phyloP scores from a whole-genome alignment of 2,113 vertebrate genomes.

The Sclerurus mexicanus region DNA sequence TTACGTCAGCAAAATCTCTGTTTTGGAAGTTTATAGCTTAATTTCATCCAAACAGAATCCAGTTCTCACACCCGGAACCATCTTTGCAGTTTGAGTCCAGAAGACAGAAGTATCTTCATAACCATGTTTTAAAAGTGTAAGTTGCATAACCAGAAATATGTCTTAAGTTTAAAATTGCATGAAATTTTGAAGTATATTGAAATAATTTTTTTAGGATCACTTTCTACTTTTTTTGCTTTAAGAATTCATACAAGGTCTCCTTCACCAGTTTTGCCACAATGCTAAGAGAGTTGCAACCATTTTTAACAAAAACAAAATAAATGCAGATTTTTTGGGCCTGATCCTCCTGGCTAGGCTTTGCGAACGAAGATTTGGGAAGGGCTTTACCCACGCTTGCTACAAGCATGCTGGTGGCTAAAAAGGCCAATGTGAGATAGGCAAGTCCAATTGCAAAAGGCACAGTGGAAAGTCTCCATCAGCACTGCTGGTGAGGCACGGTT shows the following conservation, averaged over 20 bases:
- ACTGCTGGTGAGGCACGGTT: too few species aligned
- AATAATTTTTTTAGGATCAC: neutral
- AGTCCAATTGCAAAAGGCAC: too few species aligned
- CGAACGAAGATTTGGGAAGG: too few species aligned
- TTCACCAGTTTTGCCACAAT: neutral
- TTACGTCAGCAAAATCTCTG: neutral
- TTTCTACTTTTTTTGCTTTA: neutral
- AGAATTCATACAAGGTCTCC: neutral
- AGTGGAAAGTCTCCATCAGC: too few species aligned
- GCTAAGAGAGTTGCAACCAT: neutral
- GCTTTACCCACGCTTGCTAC: too few species aligned
- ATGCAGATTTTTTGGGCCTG: neutral
- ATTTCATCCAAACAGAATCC: neutral
- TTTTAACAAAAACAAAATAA: neutral
- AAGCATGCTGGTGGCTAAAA: too few species aligned
- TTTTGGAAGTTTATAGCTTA: neutral
- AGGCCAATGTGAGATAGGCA: too few species aligned
- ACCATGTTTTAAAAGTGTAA: neutral
- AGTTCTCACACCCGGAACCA: neutral
- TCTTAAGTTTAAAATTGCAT: neutral
- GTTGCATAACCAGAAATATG: neutral
- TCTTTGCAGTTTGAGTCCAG: neutral
- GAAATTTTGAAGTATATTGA: neutral
- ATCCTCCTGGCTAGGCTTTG: neutral
- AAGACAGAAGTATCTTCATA: neutral